Evolutionary conservation across 2,888 invertebrate genomes (phyloP), one percentile per base, ranked within the genome.

Genomic region (Frankliniella fusca): DNA sequence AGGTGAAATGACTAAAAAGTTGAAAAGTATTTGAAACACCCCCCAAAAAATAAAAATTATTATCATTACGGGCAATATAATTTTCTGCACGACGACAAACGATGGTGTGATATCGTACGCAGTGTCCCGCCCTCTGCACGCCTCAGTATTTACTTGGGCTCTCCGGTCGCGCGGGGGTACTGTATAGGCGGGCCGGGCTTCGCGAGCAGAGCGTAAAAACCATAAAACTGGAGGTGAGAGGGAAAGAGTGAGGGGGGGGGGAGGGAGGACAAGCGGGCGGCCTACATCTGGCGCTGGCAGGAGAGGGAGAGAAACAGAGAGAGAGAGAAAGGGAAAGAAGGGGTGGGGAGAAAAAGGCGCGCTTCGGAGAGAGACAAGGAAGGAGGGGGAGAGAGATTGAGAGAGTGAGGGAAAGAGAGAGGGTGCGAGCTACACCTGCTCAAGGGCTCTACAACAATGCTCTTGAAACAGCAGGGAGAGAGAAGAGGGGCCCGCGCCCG

Each of bases 361-460:
- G n/a, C n/a, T n/a, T n/a, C n/a, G n/a, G 38, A 38, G 38, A 38
- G 38, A 38, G 38, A 20, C 12, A 15, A 15, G 0, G 54, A 20
- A 15, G 15, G 54, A 0, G 54, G 54, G 0, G 54, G 54, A 0
- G 15, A 54, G 15, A 54, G 12, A 54, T 3, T 18, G 61, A 1
- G 20, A n/a, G 15, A 61, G 61, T 1, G 61, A 15, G 15, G 15
- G 12, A n/a, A n/a, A 3, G 61, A 61, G 27, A 76, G 70, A 27
- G 70, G 70, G 70, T 76, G 27, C n/a, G 70, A 76, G 70, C 70
- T 76, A 76, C 70, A 76, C 70, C 70, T 76, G 70, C 70, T 76
- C 70, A 76, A 76, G 70, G 70, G 70, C 70, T 27, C 70, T 76
- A 76, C 70, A 76, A 76, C 70, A 76, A 76, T 76, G 70, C 70